Conservation (phyloP, 2,113 vertebrate genomes). For the Rynchops niger region DNA sequence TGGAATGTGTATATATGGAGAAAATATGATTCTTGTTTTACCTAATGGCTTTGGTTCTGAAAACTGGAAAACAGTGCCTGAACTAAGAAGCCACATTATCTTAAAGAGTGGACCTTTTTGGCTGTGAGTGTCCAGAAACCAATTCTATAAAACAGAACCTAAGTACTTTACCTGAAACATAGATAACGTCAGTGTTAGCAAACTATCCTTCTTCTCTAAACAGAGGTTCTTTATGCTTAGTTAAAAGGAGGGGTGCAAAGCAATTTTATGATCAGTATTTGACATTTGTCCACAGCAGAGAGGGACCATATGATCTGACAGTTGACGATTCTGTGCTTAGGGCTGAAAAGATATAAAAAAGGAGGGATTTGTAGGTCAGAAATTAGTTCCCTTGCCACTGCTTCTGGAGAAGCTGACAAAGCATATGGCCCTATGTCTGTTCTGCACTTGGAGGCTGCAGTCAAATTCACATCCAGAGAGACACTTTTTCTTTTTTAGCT, state of each 20-base stretch:
- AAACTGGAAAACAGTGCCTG: background rate
- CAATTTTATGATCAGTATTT: background rate
- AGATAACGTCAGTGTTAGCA: background rate
- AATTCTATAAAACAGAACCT: background rate
- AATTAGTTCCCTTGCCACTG: slow-evolving; percentile 13
- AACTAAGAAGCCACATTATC: background rate
- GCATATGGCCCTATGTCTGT: background rate
- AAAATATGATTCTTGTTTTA: background rate
- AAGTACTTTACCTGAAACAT: background rate
- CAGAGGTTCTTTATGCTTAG: background rate
- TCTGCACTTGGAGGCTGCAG: background rate
- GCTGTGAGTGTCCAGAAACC: background rate
- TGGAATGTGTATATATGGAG: background rate
- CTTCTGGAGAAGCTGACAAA: slow-evolving; percentile 9
- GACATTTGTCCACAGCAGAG: background rate
- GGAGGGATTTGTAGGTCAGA: background rate
- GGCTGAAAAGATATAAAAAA: background rate
- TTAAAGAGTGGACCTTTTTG: background rate
- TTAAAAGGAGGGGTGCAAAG: background rate
- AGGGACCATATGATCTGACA: background rate
- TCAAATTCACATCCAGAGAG: background rate
- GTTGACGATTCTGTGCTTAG: background rate
- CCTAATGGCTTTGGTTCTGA: background rate
- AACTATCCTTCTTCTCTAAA: background rate
- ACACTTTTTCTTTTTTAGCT: background rate